A percentile compares a stretch with the other conserved stretches of the same genome.
phyloP scores from a whole-genome alignment of 92 coral and sea anemone species.

The Ricordea florida region DNA sequence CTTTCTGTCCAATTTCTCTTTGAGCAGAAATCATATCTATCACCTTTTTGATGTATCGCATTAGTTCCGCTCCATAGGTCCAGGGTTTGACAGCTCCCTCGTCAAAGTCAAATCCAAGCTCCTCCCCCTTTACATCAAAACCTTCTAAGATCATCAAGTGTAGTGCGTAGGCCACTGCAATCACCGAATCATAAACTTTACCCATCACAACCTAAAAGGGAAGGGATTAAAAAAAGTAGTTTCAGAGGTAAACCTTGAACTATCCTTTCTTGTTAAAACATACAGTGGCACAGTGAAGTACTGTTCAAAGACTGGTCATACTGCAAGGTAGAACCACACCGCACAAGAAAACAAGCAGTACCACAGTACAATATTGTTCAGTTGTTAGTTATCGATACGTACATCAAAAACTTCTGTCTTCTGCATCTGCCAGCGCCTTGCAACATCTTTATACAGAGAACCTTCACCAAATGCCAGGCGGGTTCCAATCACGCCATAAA shows the following conservation, averaged over 20 bases:
- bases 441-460: constrained; percentile 18
- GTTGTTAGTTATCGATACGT: too few relatives aligned
- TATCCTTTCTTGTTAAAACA: too few relatives aligned
- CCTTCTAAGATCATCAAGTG: constrained; percentile 45
- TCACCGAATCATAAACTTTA: constrained; percentile 40
- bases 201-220: constrained; percentile 20
- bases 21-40: too few relatives aligned
- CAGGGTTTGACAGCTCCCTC: constrained; percentile 23
- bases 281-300: too few relatives aligned
- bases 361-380: too few relatives aligned
- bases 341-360: too few relatives aligned
- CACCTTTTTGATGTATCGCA: constrained; percentile 52
- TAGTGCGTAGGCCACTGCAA: constrained; percentile 55
- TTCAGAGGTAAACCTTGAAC: too few relatives aligned
- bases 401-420: constrained; percentile 12
- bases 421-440: constrained; percentile 14
- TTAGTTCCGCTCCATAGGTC: constrained; percentile 30
- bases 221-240: too few relatives aligned
- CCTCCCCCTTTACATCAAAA: constrained; percentile 12
- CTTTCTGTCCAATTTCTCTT: too few relatives aligned
- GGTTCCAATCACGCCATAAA: constrained; percentile 56
- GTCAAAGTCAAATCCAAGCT: constrained; percentile 27
- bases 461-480: constrained; percentile 50
- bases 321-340: too few relatives aligned
- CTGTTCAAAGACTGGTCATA: too few relatives aligned